A percentile compares a stretch with the other conserved stretches of the same genome.
Conservation (phyloP, 2,797 vertebrate genomes). For the Leontopithecus rosalia region DNA sequence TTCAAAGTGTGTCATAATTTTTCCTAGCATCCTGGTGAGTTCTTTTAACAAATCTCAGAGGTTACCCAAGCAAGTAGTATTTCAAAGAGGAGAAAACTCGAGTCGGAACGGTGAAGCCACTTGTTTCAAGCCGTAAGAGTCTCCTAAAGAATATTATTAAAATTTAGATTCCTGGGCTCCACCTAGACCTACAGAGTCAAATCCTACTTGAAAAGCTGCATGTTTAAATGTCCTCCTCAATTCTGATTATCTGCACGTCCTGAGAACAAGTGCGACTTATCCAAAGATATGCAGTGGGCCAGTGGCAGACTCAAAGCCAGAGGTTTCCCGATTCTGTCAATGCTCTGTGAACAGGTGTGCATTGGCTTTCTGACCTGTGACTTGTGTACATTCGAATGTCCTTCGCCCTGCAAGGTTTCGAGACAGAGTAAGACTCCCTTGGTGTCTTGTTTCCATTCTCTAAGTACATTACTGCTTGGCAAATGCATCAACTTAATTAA, state of each 20-base stretch:
- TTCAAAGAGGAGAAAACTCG: background rate
- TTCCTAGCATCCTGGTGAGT: background rate
- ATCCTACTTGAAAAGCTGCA: background rate
- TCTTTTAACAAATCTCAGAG: background rate
- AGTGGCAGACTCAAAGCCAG: background rate
- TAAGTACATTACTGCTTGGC: constrained; percentile 74
- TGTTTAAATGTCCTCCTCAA: background rate
- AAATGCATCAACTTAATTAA: constrained; percentile 81
- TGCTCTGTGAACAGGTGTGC: background rate
- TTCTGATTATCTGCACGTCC: background rate
- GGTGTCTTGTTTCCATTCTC: constrained; percentile 68
- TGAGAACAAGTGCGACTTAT: background rate
- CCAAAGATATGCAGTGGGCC: background rate
- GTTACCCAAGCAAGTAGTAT: background rate
- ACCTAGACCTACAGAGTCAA: background rate
- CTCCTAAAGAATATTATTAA: constrained; percentile 11
- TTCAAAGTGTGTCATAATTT: constrained; percentile 19
- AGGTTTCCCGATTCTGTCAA: background rate
- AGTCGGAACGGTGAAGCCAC: background rate
- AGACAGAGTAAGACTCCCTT: constrained; percentile 43
- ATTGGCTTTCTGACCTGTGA: background rate
- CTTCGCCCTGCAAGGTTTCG: background rate
- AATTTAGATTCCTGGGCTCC: background rate
- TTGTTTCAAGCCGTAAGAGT: background rate
- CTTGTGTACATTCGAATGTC: background rate